Percentiles rank a stretch among this genome's conserved stretches.
Evolutionary conservation across 2,888 invertebrate genomes (phyloP).

Genomic region (Apodemia mormo): DNA sequence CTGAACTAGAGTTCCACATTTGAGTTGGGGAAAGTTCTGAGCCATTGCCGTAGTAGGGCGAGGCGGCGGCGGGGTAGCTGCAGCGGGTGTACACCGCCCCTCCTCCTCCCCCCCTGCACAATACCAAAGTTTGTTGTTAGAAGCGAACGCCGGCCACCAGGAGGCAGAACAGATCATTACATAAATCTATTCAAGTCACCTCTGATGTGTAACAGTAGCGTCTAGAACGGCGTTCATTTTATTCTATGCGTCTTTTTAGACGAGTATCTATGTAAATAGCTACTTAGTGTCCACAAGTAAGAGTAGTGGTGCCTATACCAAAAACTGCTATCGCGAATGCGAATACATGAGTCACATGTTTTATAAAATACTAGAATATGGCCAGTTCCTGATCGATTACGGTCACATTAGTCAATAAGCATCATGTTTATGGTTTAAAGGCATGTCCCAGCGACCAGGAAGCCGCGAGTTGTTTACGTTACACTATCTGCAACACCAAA

Average conservation of each 20-base stretch:
- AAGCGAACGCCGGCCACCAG: no score
- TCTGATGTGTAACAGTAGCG: no score
- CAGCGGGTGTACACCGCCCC: slow-evolving; percentile 59
- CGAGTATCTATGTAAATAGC: neutral
- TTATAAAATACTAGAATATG: neutral
- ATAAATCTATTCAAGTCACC: no score
- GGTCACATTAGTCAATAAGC: neutral
- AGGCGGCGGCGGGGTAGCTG: slow-evolving; percentile 51
- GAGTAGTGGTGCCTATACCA: neutral
- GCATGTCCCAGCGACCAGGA: neutral
- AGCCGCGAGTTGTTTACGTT: neutral
- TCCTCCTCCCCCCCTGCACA: slow-evolving; percentile 42
- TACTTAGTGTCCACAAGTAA: neutral
- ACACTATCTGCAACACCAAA: neutral
- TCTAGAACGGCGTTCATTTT: no score
- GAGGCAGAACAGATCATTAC: no score
- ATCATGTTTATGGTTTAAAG: neutral
- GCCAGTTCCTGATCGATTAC: neutral
- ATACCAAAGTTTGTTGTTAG: neutral
- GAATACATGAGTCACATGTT: neutral
- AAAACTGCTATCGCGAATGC: neutral
- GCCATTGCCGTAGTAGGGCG: slow-evolving; percentile 63
- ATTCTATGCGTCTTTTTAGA: neutral
- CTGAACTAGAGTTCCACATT: slow-evolving; percentile 61
- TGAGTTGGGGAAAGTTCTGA: slow-evolving; percentile 53